Evolutionary conservation across 2,888 invertebrate species (phyloP), one percentile per base, ranked within the genome.

Genomic region (Amblyjoppa fuscipennis): DNA sequence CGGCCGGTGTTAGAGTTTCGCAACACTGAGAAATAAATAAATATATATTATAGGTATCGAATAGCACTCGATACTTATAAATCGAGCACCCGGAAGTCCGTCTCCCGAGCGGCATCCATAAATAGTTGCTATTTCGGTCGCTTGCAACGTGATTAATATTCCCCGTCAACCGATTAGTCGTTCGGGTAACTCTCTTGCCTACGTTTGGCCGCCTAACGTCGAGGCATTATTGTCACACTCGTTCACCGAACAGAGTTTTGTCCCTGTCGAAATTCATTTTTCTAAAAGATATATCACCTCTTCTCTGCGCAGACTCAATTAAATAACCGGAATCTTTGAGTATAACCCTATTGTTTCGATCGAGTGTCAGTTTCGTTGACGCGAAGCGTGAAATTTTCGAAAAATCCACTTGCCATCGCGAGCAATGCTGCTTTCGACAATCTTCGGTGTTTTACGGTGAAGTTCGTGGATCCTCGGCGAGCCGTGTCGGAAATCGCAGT

Each of bases 91-190:
- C 69, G 69, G 69, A 69, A 45, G 13, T 69, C 45, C 69, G 16
- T 49, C 4, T 69, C 20, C 6, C 49, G 45, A 13, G 59, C 59
- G 28, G 3, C 25, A 13, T 68, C 34, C 68, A 69, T n/a, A 77
- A 77, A 77, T 77, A 77, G 16, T 41, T 31, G 38, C 56, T 77
- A 77, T 77, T 77, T 77, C 69, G 56, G 53, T 69, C n/a, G 41
- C 28, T 77, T 34, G 68, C 41, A 25, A 41, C 51, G 49, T 51
- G 51, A 49, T 49, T 16, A 16, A 49, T 77, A 77, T 41, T 68
- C 53, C 38, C 68, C 53, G 53, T 38, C 25, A 0, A 34, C 53
- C 77, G 68, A 56, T 68, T 53, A 56, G 53, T 77, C 56, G 41
- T 56, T 13, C 6, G 5, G 45, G 28, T 28, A 3, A 53, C 45